Evolutionary conservation across 2,797 vertebrate species (phyloP).

Genomic region (Argentina silus): DNA sequence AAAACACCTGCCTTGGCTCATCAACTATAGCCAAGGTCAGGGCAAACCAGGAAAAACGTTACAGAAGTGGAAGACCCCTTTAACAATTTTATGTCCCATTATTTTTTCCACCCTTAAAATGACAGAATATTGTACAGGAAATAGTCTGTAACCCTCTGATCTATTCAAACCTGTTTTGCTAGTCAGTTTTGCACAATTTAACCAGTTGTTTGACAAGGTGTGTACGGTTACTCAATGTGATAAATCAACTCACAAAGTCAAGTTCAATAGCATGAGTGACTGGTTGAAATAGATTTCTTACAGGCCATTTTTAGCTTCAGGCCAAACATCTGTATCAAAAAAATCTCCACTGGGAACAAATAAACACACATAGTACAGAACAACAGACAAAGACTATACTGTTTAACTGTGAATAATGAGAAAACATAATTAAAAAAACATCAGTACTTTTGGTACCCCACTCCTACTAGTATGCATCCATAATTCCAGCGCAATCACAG

Average conservation of each 20-base stretch:
- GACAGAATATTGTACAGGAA: slow-evolving; percentile 66
- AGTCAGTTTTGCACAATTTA: slow-evolving; percentile 42
- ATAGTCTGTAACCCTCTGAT: slow-evolving; percentile 51
- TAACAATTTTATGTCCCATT: background rate
- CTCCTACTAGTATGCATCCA: slow-evolving; percentile 66
- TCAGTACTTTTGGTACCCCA: slow-evolving; percentile 67
- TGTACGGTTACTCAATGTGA: slow-evolving; percentile 30
- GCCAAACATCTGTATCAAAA: slow-evolving; percentile 53
- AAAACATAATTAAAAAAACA: slow-evolving; percentile 62
- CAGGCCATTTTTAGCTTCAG: slow-evolving; percentile 53
- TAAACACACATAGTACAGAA: slow-evolving; percentile 62
- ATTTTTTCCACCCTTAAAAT: slow-evolving; percentile 43
- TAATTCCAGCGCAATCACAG: slow-evolving; percentile 64
- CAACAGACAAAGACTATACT: slow-evolving; percentile 70
- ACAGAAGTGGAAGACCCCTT: background rate
- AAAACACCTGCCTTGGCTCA: background rate
- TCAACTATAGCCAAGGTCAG: no score
- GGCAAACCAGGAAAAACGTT: no score
- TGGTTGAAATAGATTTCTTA: slow-evolving; percentile 27
- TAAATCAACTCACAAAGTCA: slow-evolving; percentile 41
- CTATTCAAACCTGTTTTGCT: slow-evolving; percentile 34
- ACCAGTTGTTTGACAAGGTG: slow-evolving; percentile 10
- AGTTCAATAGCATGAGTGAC: slow-evolving; percentile 30
- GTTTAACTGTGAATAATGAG: slow-evolving; percentile 67
- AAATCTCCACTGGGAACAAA: slow-evolving; percentile 66